Percentiles rank a stretch among this genome's conserved stretches.
Evolutionary conservation across 2,797 vertebrate species (phyloP).

Genomic region (Propithecus perrieri): DNA sequence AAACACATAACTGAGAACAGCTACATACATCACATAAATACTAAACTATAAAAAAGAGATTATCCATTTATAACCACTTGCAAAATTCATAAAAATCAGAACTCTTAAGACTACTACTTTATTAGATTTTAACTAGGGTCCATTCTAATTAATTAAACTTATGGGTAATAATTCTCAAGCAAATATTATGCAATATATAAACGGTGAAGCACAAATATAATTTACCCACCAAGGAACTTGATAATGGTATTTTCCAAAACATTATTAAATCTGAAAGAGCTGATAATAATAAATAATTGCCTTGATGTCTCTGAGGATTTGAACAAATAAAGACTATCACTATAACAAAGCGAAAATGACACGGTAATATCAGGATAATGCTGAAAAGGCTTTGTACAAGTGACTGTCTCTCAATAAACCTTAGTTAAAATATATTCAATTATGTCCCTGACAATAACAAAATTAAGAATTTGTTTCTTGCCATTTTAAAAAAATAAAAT

Average conservation of each 20-base stretch:
- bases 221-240: not conserved
- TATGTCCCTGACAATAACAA: constrained; percentile 7
- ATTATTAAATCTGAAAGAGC: not conserved
- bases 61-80: not conserved
- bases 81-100: constrained; percentile 16
- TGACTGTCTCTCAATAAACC: not conserved
- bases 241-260: not conserved
- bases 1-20: not conserved
- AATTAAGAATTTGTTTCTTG: not conserved
- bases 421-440: constrained; percentile 2
- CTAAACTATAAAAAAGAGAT: not conserved
- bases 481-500: not conserved
- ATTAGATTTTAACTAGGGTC: not conserved
- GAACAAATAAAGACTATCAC: not conserved
- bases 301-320: not conserved
- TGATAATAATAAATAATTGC: constrained; percentile 33
- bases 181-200: constrained; percentile 20
- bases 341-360: not conserved
- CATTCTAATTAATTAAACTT: constrained; percentile 39
- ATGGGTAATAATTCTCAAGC: constrained; percentile 4
- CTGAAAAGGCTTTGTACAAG: not conserved
- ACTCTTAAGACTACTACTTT: not conserved
- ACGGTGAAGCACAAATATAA: not conserved
- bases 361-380: not conserved
- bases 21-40: not conserved